A percentile compares a stretch with the other conserved stretches of the same genome.
Conservation (phyloP, 1,140 invertebrate genomes). For the Hestina assimilis region DNA sequence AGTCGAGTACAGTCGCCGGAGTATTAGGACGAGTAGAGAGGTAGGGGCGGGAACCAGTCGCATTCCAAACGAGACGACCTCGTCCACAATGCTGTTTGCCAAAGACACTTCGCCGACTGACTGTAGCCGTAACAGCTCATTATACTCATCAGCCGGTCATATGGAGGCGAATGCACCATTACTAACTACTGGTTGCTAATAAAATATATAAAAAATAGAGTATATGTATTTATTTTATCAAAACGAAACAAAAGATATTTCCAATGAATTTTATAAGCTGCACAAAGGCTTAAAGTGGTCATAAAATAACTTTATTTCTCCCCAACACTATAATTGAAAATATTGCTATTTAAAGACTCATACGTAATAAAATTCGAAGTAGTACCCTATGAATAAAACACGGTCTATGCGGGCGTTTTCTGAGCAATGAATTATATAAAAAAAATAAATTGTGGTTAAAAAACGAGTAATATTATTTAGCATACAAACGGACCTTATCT, state of each 20-base stretch:
- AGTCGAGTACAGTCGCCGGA: slow-evolving; percentile 28
- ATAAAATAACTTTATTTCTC: slow-evolving; percentile 21
- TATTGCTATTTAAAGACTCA: slow-evolving; percentile 32
- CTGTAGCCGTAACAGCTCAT: slow-evolving; percentile 31
- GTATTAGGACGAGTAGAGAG: slow-evolving; percentile 24
- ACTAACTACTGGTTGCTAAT: background rate
- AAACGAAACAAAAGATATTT: no score
- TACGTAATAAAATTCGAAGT: slow-evolving; percentile 47
- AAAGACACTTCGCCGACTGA: slow-evolving; percentile 29
- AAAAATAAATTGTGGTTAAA: slow-evolving; percentile 52
- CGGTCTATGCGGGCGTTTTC: slow-evolving; percentile 46
- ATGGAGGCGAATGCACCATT: background rate
- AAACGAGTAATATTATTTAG: slow-evolving; percentile 17
- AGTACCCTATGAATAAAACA: slow-evolving; percentile 35
- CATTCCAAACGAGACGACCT: slow-evolving; percentile 40
- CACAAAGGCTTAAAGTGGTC: background rate
- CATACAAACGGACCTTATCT: no score
- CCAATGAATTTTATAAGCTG: background rate
- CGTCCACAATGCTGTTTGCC: slow-evolving; percentile 32
- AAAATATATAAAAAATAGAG: background rate
- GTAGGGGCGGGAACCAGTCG: slow-evolving; percentile 42
- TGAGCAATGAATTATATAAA: slow-evolving; percentile 24
- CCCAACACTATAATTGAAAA: slow-evolving; percentile 31
- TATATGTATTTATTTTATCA: background rate
- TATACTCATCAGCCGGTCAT: slow-evolving; percentile 24